phyloP scores from a whole-genome alignment of 2,888 invertebrate genomes.

The Lithophane leautieri region DNA sequence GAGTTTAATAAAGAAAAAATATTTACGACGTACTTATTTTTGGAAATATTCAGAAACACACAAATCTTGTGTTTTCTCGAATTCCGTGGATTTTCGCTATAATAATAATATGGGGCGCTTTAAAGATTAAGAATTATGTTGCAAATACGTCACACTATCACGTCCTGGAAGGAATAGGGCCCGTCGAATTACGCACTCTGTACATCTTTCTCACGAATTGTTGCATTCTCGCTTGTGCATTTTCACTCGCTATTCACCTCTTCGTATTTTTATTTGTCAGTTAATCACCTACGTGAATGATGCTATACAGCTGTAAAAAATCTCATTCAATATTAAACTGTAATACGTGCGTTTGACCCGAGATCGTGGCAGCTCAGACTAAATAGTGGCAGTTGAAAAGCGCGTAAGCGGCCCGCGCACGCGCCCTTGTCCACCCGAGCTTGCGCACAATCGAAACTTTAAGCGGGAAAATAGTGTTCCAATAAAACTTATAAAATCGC shows the following conservation, averaged over 20 bases:
- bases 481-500: constrained; percentile 51
- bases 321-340: constrained; percentile 39
- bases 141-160: neutral
- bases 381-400: constrained; percentile 78
- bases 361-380: too few species aligned
- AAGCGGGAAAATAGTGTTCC: constrained; percentile 69
- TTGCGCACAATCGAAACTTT: constrained; percentile 61
- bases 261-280: neutral
- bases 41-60: neutral
- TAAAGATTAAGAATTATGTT: too few species aligned
- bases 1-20: neutral
- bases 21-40: neutral
- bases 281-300: neutral
- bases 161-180: too few species aligned
- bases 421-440: constrained; percentile 73
- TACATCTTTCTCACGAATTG: neutral
- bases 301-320: constrained; percentile 3
- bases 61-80: neutral
- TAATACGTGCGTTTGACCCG: constrained; percentile 27
- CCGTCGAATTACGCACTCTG: neutral
- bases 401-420: constrained; percentile 83
- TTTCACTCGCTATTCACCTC: neutral
- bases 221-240: neutral
- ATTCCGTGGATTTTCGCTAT: neutral
- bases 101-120: too few species aligned